Conservation (phyloP, 2,888 invertebrate species). For the Tortricodes alternella region DNA sequence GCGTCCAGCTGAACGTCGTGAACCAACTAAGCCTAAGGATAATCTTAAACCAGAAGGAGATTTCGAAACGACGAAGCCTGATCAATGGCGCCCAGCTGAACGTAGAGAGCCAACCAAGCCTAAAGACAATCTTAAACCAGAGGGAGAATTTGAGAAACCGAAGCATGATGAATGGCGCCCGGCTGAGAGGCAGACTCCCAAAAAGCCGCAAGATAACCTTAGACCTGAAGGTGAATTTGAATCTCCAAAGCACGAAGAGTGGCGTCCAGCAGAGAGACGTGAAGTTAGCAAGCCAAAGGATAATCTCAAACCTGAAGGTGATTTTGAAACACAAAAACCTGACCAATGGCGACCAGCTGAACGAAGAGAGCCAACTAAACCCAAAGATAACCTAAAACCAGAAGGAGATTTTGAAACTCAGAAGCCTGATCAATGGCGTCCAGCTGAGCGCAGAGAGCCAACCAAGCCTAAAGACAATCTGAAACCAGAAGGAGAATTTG, state of each 20-base stretch:
- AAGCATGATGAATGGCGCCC: slow-evolving; percentile 67
- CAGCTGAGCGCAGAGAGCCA: slow-evolving; percentile 68
- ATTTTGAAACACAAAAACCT: slow-evolving; percentile 68
- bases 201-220: slow-evolving; percentile 78
- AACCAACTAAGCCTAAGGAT: slow-evolving; percentile 57
- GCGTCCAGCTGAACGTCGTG: slow-evolving; percentile 62
- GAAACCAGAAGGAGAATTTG: slow-evolving; percentile 78
- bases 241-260: slow-evolving; percentile 56
- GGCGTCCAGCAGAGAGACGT: slow-evolving; percentile 64
- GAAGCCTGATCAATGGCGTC: slow-evolving; percentile 65
- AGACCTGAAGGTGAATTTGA: slow-evolving; percentile 83
- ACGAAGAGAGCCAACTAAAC: slow-evolving; percentile 67
- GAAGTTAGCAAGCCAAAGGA: slow-evolving; percentile 73
- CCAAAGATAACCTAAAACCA: slow-evolving; percentile 79
- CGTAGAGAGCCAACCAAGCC: slow-evolving; percentile 58
- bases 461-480: slow-evolving; percentile 67
- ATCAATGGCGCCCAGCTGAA: slow-evolving; percentile 75
- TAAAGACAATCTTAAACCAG: slow-evolving; percentile 68
- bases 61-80: slow-evolving; percentile 77
- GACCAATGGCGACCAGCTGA: slow-evolving; percentile 61
- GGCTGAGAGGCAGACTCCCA: slow-evolving; percentile 63
- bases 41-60: slow-evolving; percentile 83
- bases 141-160: slow-evolving; percentile 50
- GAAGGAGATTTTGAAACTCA: slow-evolving; percentile 82
- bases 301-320: slow-evolving; percentile 81